Base-by-base conservation (phyloP, 2,888 invertebrate genomes). In the Oscheius sp. region DNA sequence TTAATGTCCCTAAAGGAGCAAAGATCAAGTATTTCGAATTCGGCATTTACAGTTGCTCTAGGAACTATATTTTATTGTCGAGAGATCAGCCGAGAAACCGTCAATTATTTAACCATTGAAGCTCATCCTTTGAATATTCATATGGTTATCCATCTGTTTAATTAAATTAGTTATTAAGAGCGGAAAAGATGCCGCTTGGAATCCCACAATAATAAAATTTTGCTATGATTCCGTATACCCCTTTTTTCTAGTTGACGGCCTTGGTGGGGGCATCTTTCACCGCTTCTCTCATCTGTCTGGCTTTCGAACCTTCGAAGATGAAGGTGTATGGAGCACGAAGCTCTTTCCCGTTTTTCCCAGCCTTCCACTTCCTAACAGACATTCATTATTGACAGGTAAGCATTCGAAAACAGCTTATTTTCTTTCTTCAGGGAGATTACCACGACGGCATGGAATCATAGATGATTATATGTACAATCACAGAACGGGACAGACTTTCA, bases 331-430 rank as follows among this genome's bases (percentile, higher is more conserved):
- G 78, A 72, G 59, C 17, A 59, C 73, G 0, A 72, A 74, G 30
- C 50, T 80, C 8, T 70, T 71, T 9, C 78, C 80, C 3, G 75
- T 74, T 17, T 80, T 75, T 62, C 80, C 80, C 3, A 73, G 77
- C 8, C 71, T 72, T 24, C 70, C 77, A 3, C 54, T 80, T 6
- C 71, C 80, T 2, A 80, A 78, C 66, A 65, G 78, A 24, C 75
- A 78, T 28, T 74, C 75, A 8, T 59, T 80, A 22, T 6, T 78
- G 28, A 78, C 80, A 12, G 80, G 77, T 77, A 17, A 30, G 61
- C 47, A 12, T 57, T 36, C 12, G 38, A 38, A 6, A 12, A 2
- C 32, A 9, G 14, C 12, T 6, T 20, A 17, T 12, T 41, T 41
- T 41, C 14, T 6, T n/a, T n/a, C n/a, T 41, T 36, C 22, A 74